Conservation (phyloP, 2,113 vertebrate species). For the Microtus pennsylvanicus region DNA sequence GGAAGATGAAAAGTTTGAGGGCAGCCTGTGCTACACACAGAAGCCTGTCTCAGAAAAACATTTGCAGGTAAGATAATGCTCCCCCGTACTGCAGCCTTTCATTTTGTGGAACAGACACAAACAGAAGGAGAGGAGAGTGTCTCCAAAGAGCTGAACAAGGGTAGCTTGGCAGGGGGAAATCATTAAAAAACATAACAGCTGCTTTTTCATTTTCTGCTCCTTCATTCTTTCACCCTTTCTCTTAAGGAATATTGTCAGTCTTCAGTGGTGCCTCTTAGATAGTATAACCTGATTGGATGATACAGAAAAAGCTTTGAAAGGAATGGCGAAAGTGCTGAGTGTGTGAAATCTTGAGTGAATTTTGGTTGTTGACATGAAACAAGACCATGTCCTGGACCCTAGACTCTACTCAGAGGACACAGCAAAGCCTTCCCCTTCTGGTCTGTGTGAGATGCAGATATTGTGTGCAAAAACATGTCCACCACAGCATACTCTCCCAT, state of each 20-base stretch:
- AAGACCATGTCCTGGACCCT: neutral
- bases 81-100: neutral
- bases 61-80: neutral
- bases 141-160: conserved; percentile 32
- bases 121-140: neutral
- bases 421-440: neutral
- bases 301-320: neutral
- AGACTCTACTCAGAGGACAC: neutral
- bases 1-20: neutral
- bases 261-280: neutral
- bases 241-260: neutral
- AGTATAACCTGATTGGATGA: neutral
- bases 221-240: neutral
- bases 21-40: neutral
- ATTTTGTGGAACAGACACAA: neutral
- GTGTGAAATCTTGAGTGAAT: neutral
- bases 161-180: neutral
- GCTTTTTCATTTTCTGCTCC: neutral
- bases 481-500: neutral
- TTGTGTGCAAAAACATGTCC: neutral
- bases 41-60: neutral
- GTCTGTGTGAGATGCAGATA: neutral
- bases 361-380: neutral
- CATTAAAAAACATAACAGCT: neutral
- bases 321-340: neutral